Base-by-base conservation (phyloP, 1,140 invertebrate species). In the Microplitis mediator region DNA sequence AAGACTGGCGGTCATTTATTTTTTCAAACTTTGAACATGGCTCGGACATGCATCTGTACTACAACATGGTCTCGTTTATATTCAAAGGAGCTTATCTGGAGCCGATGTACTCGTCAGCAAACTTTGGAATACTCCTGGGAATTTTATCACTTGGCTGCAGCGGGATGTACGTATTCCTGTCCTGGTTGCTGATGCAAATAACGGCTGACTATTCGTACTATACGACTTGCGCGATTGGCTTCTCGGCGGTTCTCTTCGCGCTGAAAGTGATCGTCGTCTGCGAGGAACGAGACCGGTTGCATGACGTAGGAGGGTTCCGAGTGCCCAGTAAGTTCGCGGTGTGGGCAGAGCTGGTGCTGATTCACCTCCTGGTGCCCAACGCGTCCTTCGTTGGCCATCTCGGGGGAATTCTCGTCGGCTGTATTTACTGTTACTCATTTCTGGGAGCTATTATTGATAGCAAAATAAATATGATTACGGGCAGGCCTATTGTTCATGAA, bases 31-130 rank as follows among this genome's bases (percentile, higher is more conserved):
- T 94, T 73, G 91, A 91, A 80, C 92, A 94, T 85, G 91, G 86
- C 2, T 89, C 92, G 62, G 92, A 93, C 75, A 91, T 92, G 89
- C 92, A 94, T 84, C 85, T 93, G 0, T 93, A 93, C 79, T 93
- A 92, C 79, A 94, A 94, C 77, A 93, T 94, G 92, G 81, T 90
- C 13, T 93, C 92, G 2, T 90, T 93, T 51, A 81, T 93, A 6
- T 81, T 90, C 31, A 93, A 93, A 86, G 92, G 92, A 6, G 82
- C 82, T 2, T 83, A 86, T 34, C 78, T 91, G 2, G 92, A 94
- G 79, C 84, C 82, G 4, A 85, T 85, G 74, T 90, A 90, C 76
- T 89, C 89, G 14, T 89, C 87, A 66, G 35, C 76, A 0, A 91
- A 91, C 79, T 93, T 92, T 85, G 81, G 81, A 0, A 80, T 89